Evolutionary conservation across 2,797 vertebrate species (phyloP), one percentile per base, ranked within the genome.

Genomic region (Myotis daubentonii): DNA sequence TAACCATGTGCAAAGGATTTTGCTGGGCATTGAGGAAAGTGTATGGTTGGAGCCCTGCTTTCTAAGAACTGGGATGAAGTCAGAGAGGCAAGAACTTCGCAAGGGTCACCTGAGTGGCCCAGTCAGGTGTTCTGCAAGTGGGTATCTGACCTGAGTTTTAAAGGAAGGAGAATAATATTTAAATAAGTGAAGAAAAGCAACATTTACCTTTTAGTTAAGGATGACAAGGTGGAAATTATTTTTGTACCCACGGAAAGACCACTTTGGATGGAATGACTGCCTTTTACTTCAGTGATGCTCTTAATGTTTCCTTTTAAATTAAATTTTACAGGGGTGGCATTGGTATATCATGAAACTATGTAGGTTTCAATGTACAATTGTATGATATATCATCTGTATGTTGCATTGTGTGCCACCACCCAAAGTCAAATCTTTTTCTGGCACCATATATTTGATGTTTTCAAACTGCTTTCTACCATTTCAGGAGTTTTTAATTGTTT

Each of bases 101-200:
- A 81, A 36, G 13, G 23, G 3, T 6, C 38, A 3, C 60, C 20
- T 57, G 66, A 65, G 6, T 7, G 33, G 55, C 53, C 25, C 17
- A 3, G 33, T 6, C 36, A 84, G 66, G 9, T 33, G 6, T 66
- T 53, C 19, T 11, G 41, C 53, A 20, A 57, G 11, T 23, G 2
- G 6, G 20, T 9, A 62, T 0, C 8, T 55, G 72, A 41, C 1
- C 41, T 82, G 74, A 70, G 12, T 53, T 75, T 88, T 33, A 10
- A 88, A 89, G 44, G 47, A 49, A 89, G 30, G n/a, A 66, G 13
- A 5, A 4, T n/a, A 16, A 38, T 74, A 53, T 70, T 91, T 87
- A 75, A 95, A 68, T 66, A 71, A 49, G 8, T 25, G 23, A 49
- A 55, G 44, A 68, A 95, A 88, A 81, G 5, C 36, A 83, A 60